Base-by-base conservation (phyloP, 1,140 invertebrate species). In the Pectinophora gossypiella region DNA sequence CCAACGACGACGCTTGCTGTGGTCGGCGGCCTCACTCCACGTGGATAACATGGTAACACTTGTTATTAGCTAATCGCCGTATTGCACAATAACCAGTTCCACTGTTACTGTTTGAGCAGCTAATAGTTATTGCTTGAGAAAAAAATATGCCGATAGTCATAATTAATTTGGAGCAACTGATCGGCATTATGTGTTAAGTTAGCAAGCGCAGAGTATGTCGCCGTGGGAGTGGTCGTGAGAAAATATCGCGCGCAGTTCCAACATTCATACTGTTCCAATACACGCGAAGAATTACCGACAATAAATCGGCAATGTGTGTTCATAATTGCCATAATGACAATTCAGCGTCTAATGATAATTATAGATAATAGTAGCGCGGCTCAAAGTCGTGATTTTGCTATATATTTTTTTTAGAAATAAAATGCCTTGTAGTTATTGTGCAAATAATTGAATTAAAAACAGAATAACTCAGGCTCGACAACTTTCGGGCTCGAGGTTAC, bases 51-150 rank as follows among this genome's bases (percentile, higher is more conserved):
- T 40, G n/a, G 36, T 40, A 40, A 40, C 13, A 62, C 49, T 65
- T 47, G 59, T 61, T 72, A 67, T 72, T 65, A 75, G 56, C 68
- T 69, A 72, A 72, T 64, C 59, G 50, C 47, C 32, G 32, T 52
- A 55, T 72, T 75, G 62, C 68, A 64, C 59, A 68, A 68, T 61
- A 58, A 65, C 58, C 47, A 49, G 56, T 56, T 48, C 49, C 40
- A 19, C 49, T 42, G 49, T 44, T 56, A 20, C 53, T 56, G 48
- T 49, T 61, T 56, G 51, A 55, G 46, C 45, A 13, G 27, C 51
- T 52, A 44, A 53, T 35, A 18, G 19, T 43, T 51, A 50, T 53
- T 6, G 23, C 23, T 27, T 5, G 12, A 16, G 36, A 2, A 32
- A 32, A 32, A 32, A 40, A 40, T 16, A 40, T 16, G 16, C 7